Conservation (phyloP, 2,113 vertebrate genomes). For the Abramis brama region DNA sequence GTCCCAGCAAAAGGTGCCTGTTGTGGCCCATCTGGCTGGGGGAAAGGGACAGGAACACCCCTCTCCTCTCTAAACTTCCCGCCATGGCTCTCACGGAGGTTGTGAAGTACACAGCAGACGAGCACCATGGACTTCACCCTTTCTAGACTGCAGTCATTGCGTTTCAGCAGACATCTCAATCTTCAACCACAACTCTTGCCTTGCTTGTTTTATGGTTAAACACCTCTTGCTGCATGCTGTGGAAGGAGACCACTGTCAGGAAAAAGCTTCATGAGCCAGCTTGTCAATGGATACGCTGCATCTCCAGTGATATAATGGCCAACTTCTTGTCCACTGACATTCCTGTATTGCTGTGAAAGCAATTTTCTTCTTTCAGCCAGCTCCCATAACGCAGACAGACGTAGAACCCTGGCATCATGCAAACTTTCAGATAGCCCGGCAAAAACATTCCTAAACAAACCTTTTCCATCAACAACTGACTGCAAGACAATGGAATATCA, state of each 20-base stretch:
- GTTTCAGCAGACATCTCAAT: not conserved
- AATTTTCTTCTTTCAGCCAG: too few species aligned
- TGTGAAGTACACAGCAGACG: slow-evolving; percentile 4
- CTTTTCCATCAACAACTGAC: not conserved
- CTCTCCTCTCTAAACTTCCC: not conserved
- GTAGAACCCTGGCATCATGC: not conserved
- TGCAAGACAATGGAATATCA: too few species aligned
- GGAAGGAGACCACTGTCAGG: not conserved
- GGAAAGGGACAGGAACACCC: not conserved
- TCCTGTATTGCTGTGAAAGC: not conserved
- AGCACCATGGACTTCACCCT: slow-evolving; percentile 9
- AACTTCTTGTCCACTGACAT: not conserved
- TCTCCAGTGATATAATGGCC: not conserved
- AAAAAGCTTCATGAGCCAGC: not conserved
- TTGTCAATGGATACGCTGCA: not conserved
- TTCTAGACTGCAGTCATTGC: slow-evolving; percentile 3
- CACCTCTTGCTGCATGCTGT: too few species aligned
- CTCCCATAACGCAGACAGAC: not conserved
- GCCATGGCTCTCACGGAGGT: slow-evolving; percentile 23
- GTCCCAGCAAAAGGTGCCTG: too few species aligned
- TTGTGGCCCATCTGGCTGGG: not conserved
- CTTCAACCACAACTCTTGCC: not conserved
- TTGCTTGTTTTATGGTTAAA: not conserved
- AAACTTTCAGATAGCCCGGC: too few species aligned
- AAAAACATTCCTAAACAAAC: not conserved